Base-by-base conservation (phyloP, 2,888 invertebrate species). In the Drosophila cracens region DNA sequence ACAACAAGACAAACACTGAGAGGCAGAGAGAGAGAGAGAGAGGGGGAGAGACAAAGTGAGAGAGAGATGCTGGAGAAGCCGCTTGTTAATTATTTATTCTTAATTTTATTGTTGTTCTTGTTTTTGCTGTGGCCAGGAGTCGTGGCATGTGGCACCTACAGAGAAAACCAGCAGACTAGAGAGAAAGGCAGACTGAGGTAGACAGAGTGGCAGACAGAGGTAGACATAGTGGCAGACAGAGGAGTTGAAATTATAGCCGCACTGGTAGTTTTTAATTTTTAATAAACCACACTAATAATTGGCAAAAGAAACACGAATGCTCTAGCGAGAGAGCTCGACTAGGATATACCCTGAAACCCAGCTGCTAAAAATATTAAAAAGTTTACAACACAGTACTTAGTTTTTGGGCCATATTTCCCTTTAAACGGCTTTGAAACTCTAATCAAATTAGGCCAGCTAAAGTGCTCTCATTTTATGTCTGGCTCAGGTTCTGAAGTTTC, bases 61-160 rank as follows among this genome's bases (percentile, higher is more conserved):
- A 53, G 18, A 18, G 34, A 38, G 18, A 3, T 18, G 27, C 6
- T 11, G 52, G 16, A 27, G 33, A 46, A 38, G 43, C 33, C 2
- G 34, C 38, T 8, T 2, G 27, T 25, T 38, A 81, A 79, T 73
- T 81, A 79, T 79, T 81, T 76, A 79, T 77, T 54, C 49, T 74
- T 62, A 67, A 70, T 78, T 56, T 79, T 65, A 59, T 78, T 78
- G 33, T 72, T 48, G 62, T 65, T 56, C 40, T 43, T 70, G 18
- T 58, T 54, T n/a, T 51, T 46, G 48, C 34, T 34, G 54, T 51
- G 40, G 11, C 33, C 25, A 33, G 8, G 6, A 10, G 16, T 31
- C 34, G 51, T 62, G 38, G 34, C 21, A 48, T n/a, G 59, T 46
- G 46, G 48, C 56, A 67, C 36, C 58, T 67, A 64, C 16, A 38